A percentile compares a stretch with the other conserved stretches of the same genome.
phyloP scores from a whole-genome alignment of 2,888 invertebrate genomes.

The Ichneumon xanthorius region DNA sequence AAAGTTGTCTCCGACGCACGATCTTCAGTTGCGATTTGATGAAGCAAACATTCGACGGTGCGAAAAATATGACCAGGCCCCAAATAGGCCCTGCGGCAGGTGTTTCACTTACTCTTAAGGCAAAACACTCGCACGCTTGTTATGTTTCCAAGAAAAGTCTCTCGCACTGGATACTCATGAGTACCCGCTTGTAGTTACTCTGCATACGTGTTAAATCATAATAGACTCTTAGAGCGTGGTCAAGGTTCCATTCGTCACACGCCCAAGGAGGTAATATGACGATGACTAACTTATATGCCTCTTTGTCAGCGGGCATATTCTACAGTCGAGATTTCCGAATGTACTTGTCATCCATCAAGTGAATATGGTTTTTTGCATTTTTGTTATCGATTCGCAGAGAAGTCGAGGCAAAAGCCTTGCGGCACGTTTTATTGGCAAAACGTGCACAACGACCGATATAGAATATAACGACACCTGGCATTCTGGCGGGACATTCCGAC shows the following conservation, averaged over 20 bases:
- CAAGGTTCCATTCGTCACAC: constrained; percentile 3
- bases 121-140: too few species aligned
- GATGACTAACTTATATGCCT: constrained; percentile 26
- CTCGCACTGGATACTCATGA: not conserved
- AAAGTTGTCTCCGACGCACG: too few species aligned
- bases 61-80: too few species aligned
- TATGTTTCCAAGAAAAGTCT: too few species aligned
- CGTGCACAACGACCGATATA: not conserved
- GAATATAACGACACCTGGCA: not conserved
- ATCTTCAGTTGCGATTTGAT: too few species aligned
- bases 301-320: constrained; percentile 9
- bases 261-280: constrained; percentile 18
- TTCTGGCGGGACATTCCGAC: not conserved
- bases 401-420: not conserved
- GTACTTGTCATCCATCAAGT: not conserved
- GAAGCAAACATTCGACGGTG: too few species aligned
- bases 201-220: not conserved
- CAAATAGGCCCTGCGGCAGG: too few species aligned
- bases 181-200: not conserved
- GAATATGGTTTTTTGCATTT: not conserved
- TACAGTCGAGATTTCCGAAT: constrained; percentile 7
- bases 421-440: constrained; percentile 2
- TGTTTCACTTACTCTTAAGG: too few species aligned
- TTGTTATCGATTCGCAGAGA: not conserved
- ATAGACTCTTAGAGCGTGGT: not conserved